Base-by-base conservation (phyloP, 1,140 invertebrate genomes). In the Papilio polyxenes region DNA sequence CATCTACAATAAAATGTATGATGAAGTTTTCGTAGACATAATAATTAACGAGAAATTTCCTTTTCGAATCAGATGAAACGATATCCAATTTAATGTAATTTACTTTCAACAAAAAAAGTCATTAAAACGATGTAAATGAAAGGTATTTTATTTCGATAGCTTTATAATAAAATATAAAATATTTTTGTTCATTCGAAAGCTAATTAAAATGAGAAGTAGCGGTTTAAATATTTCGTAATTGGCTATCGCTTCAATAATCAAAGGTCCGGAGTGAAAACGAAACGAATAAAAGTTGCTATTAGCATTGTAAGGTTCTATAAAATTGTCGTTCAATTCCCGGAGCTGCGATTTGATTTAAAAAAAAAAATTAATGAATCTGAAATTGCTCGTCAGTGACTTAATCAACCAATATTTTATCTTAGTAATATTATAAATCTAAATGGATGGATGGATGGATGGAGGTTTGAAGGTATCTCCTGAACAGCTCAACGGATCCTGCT, bases 271-370 rank as follows among this genome's bases (percentile, higher is more conserved):
- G 9, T 13, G 59, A 65, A 65, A 65, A 65, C 9, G 62, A 65
- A 65, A 23, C 23, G 23, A 65, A 31, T 65, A 65, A 65, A 65
- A 65, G 62, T 65, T 65, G 17, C 13, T 62, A 65, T 10, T 65
- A 65, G 20, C 20, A 65, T 65, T 31, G 62, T 65, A 11, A 4
- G 31, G 62, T 65, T 1, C 9, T 65, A 65, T 65, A 31, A 31
- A 65, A 65, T 65, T 65, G 62, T 23, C 53, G 17, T 56, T 31
- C 62, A 65, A 65, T 65, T 65, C 62, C 62, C 62, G 62, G 62
- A 65, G 62, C 20, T 20, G 62, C 10, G 20, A 65, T 65, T 65
- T 65, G 20, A 65, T 65, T 65, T n/a, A n/a, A n/a, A 65, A 65
- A 65, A n/a, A n/a, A 65, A 65, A 31, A 56, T 56, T 65, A 65